Evolutionary conservation across 2,797 vertebrate genomes (phyloP).

Genomic region (Hapalemur alaotrensis): DNA sequence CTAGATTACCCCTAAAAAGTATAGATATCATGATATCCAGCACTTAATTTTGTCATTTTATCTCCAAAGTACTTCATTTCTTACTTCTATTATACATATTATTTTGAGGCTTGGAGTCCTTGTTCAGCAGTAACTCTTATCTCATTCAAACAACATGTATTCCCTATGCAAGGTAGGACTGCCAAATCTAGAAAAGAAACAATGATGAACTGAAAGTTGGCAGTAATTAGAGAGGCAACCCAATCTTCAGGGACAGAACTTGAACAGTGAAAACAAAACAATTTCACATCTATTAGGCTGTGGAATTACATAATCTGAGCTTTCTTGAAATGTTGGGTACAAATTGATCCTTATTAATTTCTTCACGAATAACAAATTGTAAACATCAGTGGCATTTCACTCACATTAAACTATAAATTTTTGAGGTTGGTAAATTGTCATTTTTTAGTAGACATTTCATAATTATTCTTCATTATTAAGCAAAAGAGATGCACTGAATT

Average conservation of each 20-base stretch:
- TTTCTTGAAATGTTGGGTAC: neutral
- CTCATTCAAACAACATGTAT: neutral
- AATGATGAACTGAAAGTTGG: neutral
- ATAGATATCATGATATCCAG: neutral
- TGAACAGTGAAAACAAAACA: neutral
- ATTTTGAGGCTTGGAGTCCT: neutral
- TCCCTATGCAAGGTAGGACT: neutral
- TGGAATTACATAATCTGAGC: neutral
- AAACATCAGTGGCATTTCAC: neutral
- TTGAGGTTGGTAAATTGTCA: neutral
- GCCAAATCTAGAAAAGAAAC: neutral
- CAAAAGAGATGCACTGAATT: neutral
- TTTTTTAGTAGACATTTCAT: neutral
- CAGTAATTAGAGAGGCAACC: neutral
- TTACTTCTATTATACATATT: neutral
- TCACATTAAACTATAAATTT: neutral
- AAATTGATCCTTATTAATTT: neutral
- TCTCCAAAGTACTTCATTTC: neutral
- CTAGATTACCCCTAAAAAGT: neutral
- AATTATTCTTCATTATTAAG: neutral
- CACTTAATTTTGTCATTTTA: neutral
- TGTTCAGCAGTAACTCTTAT: neutral
- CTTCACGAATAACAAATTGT: neutral
- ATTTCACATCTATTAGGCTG: neutral
- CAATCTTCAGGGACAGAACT: neutral